phyloP scores from a whole-genome alignment of 2,797 vertebrate species.

The Valencia hispanica region DNA sequence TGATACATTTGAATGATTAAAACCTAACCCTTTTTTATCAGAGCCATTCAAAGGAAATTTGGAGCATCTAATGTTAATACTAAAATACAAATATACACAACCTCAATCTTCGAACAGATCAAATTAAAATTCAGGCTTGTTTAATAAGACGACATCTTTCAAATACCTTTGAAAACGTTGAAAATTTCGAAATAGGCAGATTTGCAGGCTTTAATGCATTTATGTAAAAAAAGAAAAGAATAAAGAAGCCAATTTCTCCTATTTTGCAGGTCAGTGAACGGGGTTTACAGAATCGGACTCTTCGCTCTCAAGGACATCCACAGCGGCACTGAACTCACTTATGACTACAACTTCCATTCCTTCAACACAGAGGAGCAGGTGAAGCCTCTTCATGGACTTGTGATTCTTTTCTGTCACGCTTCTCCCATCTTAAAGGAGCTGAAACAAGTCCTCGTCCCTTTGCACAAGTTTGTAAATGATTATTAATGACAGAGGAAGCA shows the following conservation, averaged over 20 bases:
- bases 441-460: not conserved
- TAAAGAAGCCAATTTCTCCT: not conserved
- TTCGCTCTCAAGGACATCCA: slow-evolving; percentile 94
- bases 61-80: not conserved
- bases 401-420: not conserved
- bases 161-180: not conserved
- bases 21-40: not conserved
- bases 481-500: not conserved
- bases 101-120: not conserved
- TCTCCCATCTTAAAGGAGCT: too few species aligned
- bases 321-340: slow-evolving; percentile 93
- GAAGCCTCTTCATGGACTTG: slow-evolving; percentile 19
- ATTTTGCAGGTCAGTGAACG: slow-evolving; percentile 91
- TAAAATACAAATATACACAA: not conserved
- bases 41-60: not conserved
- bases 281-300: slow-evolving; percentile 94
- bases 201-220: not conserved
- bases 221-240: too few species aligned
- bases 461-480: not conserved
- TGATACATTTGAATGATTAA: not conserved
- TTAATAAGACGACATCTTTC: not conserved
- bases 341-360: slow-evolving; percentile 98
- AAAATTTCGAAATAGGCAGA: not conserved
- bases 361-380: slow-evolving; percentile 98
- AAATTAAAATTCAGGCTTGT: not conserved